Evolutionary conservation across 2,113 vertebrate species (phyloP).

Genomic region (Silurus meridionalis): DNA sequence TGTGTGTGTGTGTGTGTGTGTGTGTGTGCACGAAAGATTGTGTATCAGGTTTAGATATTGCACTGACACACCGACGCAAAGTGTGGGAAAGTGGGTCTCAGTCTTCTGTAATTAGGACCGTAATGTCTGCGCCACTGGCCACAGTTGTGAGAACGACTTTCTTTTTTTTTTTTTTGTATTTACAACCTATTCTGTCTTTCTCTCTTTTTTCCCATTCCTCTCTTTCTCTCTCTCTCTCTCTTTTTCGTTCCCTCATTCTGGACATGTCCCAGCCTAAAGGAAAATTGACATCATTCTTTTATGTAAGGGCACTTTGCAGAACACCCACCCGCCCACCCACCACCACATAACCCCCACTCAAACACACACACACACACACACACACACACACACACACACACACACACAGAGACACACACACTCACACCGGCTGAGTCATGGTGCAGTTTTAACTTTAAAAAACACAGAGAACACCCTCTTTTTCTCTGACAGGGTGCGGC

Average conservation of each 20-base stretch:
- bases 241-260: neutral
- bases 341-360: neutral
- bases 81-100: constrained; percentile 16
- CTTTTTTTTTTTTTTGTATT: constrained; percentile 9
- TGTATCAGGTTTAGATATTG: constrained; percentile 22
- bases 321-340: neutral
- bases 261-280: constrained; percentile 41
- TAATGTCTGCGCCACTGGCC: constrained; percentile 14
- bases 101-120: constrained; percentile 22
- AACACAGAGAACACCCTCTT: constrained; percentile 39
- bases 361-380: constrained; percentile 40
- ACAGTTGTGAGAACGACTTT: constrained; percentile 21
- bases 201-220: neutral
- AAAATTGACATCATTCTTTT: constrained; percentile 53
- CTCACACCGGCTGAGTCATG: constrained; percentile 44
- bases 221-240: neutral
- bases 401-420: constrained; percentile 39
- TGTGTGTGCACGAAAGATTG: constrained; percentile 1
- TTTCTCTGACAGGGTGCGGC: constrained; percentile 48
- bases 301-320: constrained; percentile 41
- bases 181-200: constrained; percentile 22
- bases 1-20: constrained; percentile 16
- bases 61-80: neutral
- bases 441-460: constrained; percentile 38
- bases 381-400: constrained; percentile 23